Percentiles rank a stretch among this genome's conserved stretches.
These are phyloP conservation scores for Cryptoblepharus egeriae DNA, from an alignment of 2,797 vertebrate species.

Conservation along the genomic window DNA sequence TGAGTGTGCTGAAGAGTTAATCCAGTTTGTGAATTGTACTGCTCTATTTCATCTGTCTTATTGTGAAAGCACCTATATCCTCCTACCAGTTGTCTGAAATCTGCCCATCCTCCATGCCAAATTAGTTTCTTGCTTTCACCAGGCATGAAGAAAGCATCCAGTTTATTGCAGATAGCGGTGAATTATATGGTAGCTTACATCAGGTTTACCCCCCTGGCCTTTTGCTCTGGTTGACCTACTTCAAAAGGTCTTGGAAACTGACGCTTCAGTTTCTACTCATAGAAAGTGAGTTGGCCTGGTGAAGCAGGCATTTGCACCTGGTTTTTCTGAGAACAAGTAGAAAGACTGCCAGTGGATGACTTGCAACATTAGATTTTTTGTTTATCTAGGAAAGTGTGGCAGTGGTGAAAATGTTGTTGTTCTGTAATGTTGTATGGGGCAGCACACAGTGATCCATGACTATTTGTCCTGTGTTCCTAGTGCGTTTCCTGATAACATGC, in stretches of 20 bases:
- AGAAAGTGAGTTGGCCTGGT: slow-evolving; percentile 6
- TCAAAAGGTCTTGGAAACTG: slow-evolving; percentile 53
- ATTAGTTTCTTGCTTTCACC: slow-evolving; percentile 57
- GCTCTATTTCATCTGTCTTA: slow-evolving; percentile 35
- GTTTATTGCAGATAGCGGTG: slow-evolving; percentile 50
- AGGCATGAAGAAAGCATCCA: slow-evolving; percentile 54
- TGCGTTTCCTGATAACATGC: not conserved
- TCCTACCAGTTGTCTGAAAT: slow-evolving; percentile 24
- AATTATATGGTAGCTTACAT: slow-evolving; percentile 64
- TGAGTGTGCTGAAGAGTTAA: slow-evolving; percentile 37
- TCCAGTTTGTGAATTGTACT: slow-evolving; percentile 39
- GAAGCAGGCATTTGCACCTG: not conserved
- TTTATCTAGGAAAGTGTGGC: not conserved
- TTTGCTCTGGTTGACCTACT: slow-evolving; percentile 62
- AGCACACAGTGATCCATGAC: not conserved
- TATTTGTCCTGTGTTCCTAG: not conserved
- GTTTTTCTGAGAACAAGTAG: not conserved
- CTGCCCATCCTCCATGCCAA: slow-evolving; percentile 29
- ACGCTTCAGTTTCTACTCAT: slow-evolving; percentile 47
- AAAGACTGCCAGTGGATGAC: not conserved
- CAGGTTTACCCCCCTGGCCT: slow-evolving; percentile 67
- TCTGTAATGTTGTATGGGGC: not conserved
- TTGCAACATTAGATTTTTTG: not conserved
- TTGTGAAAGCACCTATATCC: slow-evolving; percentile 56
- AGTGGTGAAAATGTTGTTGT: not conserved